Evolutionary conservation across 1,140 invertebrate genomes (phyloP).

Genomic region (Brachionus paranguensis): DNA sequence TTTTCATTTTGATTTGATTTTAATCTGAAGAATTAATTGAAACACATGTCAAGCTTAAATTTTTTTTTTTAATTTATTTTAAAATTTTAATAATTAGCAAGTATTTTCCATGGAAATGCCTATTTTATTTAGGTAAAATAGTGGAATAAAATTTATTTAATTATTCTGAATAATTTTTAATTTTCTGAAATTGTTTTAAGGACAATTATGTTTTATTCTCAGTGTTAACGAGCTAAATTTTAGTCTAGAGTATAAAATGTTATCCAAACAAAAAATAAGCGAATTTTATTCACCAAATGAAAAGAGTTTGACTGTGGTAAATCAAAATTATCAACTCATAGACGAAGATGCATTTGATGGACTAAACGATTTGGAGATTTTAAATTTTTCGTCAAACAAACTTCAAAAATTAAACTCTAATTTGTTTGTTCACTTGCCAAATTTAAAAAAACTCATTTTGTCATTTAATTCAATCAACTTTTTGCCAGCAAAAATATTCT

Average conservation of each 20-base stretch:
- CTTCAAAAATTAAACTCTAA: not conserved
- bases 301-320: not conserved
- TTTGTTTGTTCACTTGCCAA: not conserved
- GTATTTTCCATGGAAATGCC: not conserved
- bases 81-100: not conserved
- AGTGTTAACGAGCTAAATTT: not conserved
- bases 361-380: not conserved
- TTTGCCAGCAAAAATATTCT: not conserved
- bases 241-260: not conserved
- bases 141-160: not conserved
- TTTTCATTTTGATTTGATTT: too few species aligned
- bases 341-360: not conserved
- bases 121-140: not conserved
- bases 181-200: not conserved
- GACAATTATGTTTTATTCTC: not conserved
- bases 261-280: not conserved
- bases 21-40: too few species aligned
- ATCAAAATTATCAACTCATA: not conserved
- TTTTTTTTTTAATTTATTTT: not conserved
- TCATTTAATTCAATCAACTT: not conserved
- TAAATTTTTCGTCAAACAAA: not conserved
- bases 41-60: too few species aligned
- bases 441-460: conserved; percentile 18
- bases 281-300: conserved; percentile 1
- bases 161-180: not conserved